phyloP scores from a whole-genome alignment of 2,888 invertebrate species.

The Alsophila aescularia region DNA sequence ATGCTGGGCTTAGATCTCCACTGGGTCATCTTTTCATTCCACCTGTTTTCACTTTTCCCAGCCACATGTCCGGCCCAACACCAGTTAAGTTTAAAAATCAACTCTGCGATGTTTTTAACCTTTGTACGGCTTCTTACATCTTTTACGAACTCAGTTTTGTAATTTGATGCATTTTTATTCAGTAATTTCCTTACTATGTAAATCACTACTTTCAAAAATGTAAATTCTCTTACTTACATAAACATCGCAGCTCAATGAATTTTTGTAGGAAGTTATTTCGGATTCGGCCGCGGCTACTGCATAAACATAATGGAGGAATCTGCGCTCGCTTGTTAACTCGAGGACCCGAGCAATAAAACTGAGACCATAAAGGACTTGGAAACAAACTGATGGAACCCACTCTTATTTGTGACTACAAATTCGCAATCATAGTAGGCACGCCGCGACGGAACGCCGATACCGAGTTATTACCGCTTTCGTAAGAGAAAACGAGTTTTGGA shows the following conservation, averaged over 20 bases:
- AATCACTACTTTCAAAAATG: slow-evolving; percentile 35
- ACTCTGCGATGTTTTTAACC: too few species aligned
- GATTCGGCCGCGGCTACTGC: slow-evolving; percentile 44
- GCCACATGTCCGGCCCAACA: too few species aligned
- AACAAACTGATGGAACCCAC: slow-evolving; percentile 64
- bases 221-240: slow-evolving; percentile 62
- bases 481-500: slow-evolving; percentile 44
- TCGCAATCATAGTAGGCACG: slow-evolving; percentile 66
- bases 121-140: too few species aligned
- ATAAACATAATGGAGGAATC: slow-evolving; percentile 63
- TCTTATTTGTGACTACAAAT: slow-evolving; percentile 68
- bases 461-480: slow-evolving; percentile 59
- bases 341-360: slow-evolving; percentile 29
- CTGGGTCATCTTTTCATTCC: too few species aligned
- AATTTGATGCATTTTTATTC: too few species aligned
- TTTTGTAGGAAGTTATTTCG: slow-evolving; percentile 61
- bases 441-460: slow-evolving; percentile 52
- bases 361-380: slow-evolving; percentile 50
- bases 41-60: too few species aligned
- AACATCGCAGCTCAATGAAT: slow-evolving; percentile 63
- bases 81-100: too few species aligned
- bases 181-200: slow-evolving; percentile 12
- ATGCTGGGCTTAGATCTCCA: too few species aligned
- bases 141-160: too few species aligned
- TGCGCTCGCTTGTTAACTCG: slow-evolving; percentile 60